Conservation (phyloP, 2,113 vertebrate species). For the Thymallus thymallus region DNA sequence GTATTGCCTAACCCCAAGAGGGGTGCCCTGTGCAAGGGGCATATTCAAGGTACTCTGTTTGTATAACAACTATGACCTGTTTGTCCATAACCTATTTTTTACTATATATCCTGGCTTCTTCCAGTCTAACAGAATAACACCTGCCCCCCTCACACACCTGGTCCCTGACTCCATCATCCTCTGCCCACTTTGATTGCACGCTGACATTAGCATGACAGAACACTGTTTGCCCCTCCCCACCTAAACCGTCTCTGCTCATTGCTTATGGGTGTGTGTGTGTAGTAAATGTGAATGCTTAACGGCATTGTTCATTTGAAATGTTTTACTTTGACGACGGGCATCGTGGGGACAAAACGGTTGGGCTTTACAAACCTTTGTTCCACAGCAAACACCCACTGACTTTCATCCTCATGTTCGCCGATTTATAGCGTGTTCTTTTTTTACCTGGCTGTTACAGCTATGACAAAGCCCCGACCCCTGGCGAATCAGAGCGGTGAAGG, state of each 20-base stretch:
- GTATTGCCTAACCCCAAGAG: no score
- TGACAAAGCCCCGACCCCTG: neutral
- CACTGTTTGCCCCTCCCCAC: neutral
- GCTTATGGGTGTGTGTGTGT: conserved; percentile 8
- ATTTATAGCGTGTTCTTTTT: neutral
- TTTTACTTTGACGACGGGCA: conserved; percentile 12
- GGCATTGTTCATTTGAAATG: conserved; percentile 29
- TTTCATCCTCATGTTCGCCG: neutral
- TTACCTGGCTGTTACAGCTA: neutral
- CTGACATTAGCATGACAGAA: conserved; percentile 47
- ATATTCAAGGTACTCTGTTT: no score
- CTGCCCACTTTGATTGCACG: conserved; percentile 40
- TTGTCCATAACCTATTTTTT: no score
- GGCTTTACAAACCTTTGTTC: conserved; percentile 3
- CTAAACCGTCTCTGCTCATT: neutral
- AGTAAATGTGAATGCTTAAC: neutral
- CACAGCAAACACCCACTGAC: neutral
- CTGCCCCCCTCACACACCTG: conserved; percentile 24
- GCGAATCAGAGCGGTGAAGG: no score
- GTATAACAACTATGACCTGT: no score
- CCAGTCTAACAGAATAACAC: neutral
- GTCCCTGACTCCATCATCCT: conserved; percentile 19
- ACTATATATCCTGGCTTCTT: no score
- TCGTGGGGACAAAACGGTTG: neutral
- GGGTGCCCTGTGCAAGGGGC: no score